These are phyloP conservation scores for Lottia scabra DNA, from an alignment of 2,888 invertebrate genomes.

Conservation along the genomic window DNA sequence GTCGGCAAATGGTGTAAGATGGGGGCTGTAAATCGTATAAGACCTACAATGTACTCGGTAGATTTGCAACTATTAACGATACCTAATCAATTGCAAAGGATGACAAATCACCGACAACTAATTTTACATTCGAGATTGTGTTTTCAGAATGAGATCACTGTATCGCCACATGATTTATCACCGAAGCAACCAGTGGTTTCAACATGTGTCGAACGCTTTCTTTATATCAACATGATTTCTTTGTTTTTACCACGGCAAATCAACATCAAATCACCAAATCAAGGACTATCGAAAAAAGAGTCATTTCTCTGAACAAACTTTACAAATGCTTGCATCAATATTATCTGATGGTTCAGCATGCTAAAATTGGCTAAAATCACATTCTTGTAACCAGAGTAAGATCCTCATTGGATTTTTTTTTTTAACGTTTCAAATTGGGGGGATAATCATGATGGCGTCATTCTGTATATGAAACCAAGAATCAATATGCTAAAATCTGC, in stretches of 20 bases:
- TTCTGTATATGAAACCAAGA: not conserved
- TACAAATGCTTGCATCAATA: conserved; percentile 1
- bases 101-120: not conserved
- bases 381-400: conserved; percentile 4
- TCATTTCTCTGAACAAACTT: conserved; percentile 7
- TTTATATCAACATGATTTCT: not conserved
- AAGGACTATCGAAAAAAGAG: not conserved
- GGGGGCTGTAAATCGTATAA: too few relatives aligned
- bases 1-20: too few relatives aligned
- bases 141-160: not conserved
- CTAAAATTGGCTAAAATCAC: not conserved
- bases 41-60: too few relatives aligned
- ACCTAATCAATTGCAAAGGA: not conserved
- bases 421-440: not conserved
- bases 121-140: not conserved
- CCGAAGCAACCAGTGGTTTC: not conserved
- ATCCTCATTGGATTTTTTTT: conserved; percentile 4
- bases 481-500: not conserved
- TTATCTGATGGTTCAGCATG: not conserved
- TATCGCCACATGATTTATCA: not conserved
- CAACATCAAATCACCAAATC: not conserved
- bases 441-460: not conserved
- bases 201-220: not conserved
- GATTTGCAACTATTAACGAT: not conserved
- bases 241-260: not conserved